Evolutionary conservation across 2,113 vertebrate species (phyloP).

Genomic region (Zapus hudsonius): DNA sequence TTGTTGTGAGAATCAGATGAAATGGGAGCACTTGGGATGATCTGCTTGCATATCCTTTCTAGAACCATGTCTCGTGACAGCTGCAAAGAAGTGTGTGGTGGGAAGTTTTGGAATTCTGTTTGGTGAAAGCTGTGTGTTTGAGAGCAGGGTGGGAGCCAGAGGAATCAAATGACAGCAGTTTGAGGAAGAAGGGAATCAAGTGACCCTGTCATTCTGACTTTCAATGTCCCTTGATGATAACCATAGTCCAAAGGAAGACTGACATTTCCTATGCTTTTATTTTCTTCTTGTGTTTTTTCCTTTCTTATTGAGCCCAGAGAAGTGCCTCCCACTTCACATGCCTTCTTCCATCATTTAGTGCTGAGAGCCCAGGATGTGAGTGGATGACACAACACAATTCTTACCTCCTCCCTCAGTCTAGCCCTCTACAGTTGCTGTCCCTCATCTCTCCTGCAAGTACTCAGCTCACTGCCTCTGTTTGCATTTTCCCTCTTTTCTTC

Average conservation of each 20-base stretch:
- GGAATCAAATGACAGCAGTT: conserved; percentile 34
- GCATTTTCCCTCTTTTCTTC: background rate
- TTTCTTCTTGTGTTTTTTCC: background rate
- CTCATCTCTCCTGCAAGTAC: background rate
- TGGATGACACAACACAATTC: background rate
- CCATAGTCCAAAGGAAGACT: conserved; percentile 46
- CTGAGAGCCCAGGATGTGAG: background rate
- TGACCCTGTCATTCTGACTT: conserved; percentile 37
- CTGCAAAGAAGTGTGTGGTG: background rate
- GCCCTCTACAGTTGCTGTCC: background rate
- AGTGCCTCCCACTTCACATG: background rate
- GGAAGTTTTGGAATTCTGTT: background rate
- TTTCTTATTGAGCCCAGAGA: conserved; percentile 33
- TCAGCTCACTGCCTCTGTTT: background rate
- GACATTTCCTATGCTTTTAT: conserved; percentile 44
- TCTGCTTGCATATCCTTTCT: conserved; percentile 6
- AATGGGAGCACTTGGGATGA: conserved; percentile 57
- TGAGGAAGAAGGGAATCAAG: conserved; percentile 22
- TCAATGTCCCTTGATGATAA: conserved; percentile 19
- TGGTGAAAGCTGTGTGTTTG: background rate
- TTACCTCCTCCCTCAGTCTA: conserved; percentile 59
- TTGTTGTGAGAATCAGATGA: conserved; percentile 42
- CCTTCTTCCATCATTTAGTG: conserved; percentile 1
- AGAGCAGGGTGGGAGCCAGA: background rate
- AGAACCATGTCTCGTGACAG: background rate